A percentile compares a stretch with the other conserved stretches of the same genome.
Evolutionary conservation across 2,888 invertebrate species (phyloP).

Genomic region (Stramonita haemastoma): DNA sequence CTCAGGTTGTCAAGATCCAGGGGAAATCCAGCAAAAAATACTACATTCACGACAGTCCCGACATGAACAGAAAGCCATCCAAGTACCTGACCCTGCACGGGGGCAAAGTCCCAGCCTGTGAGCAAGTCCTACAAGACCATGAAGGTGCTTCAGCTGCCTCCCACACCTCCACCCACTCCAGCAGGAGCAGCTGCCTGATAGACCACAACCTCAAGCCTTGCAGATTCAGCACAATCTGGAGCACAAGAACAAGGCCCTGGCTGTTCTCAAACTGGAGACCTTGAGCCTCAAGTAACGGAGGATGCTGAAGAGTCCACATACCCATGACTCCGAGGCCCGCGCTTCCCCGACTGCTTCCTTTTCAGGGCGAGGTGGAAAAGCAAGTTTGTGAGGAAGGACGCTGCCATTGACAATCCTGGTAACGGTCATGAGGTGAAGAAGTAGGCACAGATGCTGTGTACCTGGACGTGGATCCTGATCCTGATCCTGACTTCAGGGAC

Average conservation of each 20-base stretch:
- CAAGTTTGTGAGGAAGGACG: not conserved
- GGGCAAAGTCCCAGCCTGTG: not conserved
- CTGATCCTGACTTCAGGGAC: not conserved
- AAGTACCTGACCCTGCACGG: not conserved
- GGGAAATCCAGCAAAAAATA: constrained; percentile 11
- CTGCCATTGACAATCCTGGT: not conserved
- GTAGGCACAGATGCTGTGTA: constrained; percentile 24
- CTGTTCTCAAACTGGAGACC: constrained; percentile 19
- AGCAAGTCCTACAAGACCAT: not conserved
- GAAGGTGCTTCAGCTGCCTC: constrained; percentile 7
- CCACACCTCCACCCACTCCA: not conserved
- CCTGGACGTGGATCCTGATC: not conserved
- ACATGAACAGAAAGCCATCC: not conserved
- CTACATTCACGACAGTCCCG: not conserved
- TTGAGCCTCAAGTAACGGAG: constrained; percentile 7
- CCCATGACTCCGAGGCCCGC: not conserved
- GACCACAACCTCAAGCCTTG: constrained; percentile 36
- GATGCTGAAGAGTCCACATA: not conserved
- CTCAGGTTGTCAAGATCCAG: constrained; percentile 20
- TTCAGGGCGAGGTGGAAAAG: not conserved
- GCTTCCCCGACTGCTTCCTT: not conserved
- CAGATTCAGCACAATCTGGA: constrained; percentile 37
- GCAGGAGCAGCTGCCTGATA: constrained; percentile 1
- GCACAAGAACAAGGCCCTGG: constrained; percentile 26
- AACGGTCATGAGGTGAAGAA: not conserved